Percentiles rank a stretch among this genome's conserved stretches.
Evolutionary conservation across 1,140 invertebrate species (phyloP).

Genomic region (Eubasilissa regina): DNA sequence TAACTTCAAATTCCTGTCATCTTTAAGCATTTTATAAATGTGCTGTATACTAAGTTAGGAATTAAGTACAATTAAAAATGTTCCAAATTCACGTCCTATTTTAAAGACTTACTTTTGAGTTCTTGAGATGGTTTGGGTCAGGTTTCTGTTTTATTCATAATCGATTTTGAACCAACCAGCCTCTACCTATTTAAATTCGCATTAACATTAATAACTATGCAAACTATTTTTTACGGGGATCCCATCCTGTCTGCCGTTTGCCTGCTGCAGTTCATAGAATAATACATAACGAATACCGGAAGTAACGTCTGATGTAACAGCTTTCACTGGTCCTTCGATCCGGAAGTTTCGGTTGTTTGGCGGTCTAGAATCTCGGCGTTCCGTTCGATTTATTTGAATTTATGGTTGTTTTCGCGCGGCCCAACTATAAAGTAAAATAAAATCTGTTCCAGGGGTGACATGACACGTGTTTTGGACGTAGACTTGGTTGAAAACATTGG

Average conservation of each 20-base stretch:
- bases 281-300: constrained; percentile 30
- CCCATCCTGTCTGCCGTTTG: not conserved
- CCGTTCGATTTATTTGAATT: constrained; percentile 46
- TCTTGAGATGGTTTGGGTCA: too few relatives aligned
- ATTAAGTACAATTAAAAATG: too few relatives aligned
- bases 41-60: too few relatives aligned
- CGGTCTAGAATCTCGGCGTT: constrained; percentile 35
- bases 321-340: constrained; percentile 32
- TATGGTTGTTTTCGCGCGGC: constrained; percentile 40
- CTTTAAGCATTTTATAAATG: too few relatives aligned
- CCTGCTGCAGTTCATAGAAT: not conserved
- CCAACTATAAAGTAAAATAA: constrained; percentile 6
- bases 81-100: too few relatives aligned
- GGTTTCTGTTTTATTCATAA: too few relatives aligned
- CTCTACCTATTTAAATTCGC: too few relatives aligned
- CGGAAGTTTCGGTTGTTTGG: constrained; percentile 45
- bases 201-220: too few relatives aligned
- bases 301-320: constrained; percentile 13
- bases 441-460: constrained; percentile 19
- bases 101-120: too few relatives aligned
- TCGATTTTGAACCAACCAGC: too few relatives aligned
- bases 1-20: too few relatives aligned
- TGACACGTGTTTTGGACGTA: constrained; percentile 27
- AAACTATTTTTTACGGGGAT: too few relatives aligned
- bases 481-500: not conserved